Evolutionary conservation across 1,140 invertebrate genomes (phyloP).

Genomic region (Drosophila setifemur): DNA sequence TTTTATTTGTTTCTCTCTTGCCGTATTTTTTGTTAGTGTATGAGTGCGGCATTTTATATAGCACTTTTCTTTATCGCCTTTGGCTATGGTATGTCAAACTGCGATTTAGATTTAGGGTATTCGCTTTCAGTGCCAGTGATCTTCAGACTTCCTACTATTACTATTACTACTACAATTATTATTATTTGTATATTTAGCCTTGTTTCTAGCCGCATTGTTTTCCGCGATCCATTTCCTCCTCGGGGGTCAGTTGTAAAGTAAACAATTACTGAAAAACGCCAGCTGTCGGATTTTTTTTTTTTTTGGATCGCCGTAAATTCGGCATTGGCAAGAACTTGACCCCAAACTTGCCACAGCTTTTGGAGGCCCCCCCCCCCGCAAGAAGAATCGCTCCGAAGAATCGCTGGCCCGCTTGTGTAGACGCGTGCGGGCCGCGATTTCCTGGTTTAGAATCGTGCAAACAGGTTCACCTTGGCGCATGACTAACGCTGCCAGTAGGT

Average conservation of each 20-base stretch:
- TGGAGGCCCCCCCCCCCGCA: conserved; percentile 15
- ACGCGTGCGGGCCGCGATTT: conserved; percentile 62
- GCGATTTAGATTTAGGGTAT: neutral
- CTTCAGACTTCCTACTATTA: neutral
- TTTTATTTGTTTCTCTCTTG: conserved; percentile 29
- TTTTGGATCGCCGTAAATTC: conserved; percentile 10
- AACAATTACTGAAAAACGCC: neutral
- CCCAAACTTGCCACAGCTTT: conserved; percentile 45
- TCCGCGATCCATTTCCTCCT: neutral
- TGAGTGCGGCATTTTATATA: neutral
- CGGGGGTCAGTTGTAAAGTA: conserved; percentile 5
- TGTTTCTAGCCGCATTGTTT: too few relatives aligned
- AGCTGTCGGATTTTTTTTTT: neutral
- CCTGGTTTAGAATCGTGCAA: conserved; percentile 79
- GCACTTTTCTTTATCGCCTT: conserved; percentile 54
- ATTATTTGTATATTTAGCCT: too few relatives aligned
- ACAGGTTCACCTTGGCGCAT: conserved; percentile 78
- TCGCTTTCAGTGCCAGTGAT: too few relatives aligned
- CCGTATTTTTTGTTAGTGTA: too few relatives aligned
- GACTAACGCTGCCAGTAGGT: conserved; percentile 49
- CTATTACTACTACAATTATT: too few relatives aligned
- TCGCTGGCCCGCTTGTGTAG: conserved; percentile 1
- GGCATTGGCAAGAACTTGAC: conserved; percentile 65
- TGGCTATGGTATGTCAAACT: neutral
- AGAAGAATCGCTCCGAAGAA: conserved; percentile 29